These are phyloP conservation scores for Drosophila kanekoi DNA, from an alignment of 2,888 invertebrate species.

Conservation along the genomic window DNA sequence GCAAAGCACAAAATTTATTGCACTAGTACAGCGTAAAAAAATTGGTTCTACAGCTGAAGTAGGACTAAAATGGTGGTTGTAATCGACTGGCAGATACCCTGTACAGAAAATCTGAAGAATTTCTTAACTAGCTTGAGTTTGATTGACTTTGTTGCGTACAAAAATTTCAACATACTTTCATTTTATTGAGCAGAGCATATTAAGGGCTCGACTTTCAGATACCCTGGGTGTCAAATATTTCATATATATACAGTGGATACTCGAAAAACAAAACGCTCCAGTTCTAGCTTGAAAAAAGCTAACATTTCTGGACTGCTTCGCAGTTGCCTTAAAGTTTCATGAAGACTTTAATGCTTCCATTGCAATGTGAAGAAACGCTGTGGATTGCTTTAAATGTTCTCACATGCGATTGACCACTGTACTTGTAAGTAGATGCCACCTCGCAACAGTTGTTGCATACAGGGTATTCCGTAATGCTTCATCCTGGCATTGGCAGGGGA, in stretches of 20 bases:
- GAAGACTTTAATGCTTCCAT: too few relatives aligned
- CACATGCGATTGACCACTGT: too few relatives aligned
- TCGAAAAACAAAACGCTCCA: too few relatives aligned
- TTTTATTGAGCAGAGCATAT: background rate
- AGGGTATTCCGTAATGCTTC: conserved; percentile 31
- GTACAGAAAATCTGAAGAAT: background rate
- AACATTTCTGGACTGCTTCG: too few relatives aligned
- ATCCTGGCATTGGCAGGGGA: conserved; percentile 23
- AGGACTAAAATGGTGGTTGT: conserved; percentile 1
- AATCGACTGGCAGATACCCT: conserved; percentile 24
- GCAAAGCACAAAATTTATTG: conserved; percentile 75
- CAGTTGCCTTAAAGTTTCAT: too few relatives aligned
- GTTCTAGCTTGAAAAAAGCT: too few relatives aligned
- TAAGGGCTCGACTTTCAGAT: background rate
- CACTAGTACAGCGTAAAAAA: conserved; percentile 60
- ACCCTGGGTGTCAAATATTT: background rate
- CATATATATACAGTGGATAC: too few relatives aligned
- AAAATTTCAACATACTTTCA: too few relatives aligned
- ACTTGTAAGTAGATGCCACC: background rate
- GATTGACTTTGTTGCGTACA: background rate
- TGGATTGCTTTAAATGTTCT: too few relatives aligned
- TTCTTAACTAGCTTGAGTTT: background rate
- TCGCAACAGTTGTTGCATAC: background rate
- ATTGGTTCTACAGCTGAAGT: conserved; percentile 39
- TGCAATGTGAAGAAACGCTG: too few relatives aligned